Percentiles rank a stretch among this genome's conserved stretches.
Evolutionary conservation across 2,113 vertebrate genomes (phyloP).

Genomic region (Ciconia stormi): DNA sequence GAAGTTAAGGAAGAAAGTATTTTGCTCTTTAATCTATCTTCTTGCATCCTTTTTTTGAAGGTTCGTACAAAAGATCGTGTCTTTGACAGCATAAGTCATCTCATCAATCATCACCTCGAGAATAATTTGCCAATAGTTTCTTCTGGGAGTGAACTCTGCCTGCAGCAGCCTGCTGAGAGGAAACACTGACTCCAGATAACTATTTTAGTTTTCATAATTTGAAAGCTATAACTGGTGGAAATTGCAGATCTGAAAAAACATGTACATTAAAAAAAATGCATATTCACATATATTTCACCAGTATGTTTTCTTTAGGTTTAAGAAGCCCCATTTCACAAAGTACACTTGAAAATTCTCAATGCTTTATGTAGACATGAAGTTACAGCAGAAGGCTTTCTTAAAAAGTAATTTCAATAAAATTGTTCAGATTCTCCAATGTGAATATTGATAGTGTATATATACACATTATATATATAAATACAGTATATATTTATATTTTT

Average conservation of each 20-base stretch:
- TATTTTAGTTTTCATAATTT: not conserved
- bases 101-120: constrained; percentile 94
- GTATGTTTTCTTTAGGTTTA: constrained; percentile 28
- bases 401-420: constrained; percentile 83
- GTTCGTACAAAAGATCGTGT: constrained; percentile 95
- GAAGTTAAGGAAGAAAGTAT: not conserved
- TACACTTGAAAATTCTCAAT: constrained; percentile 6
- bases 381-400: constrained; percentile 60
- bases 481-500: constrained; percentile 91
- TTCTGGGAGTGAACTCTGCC: constrained; percentile 94
- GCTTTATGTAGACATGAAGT: constrained; percentile 20
- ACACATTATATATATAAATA: constrained; percentile 69
- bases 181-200: constrained; percentile 78
- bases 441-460: constrained; percentile 83
- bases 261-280: not conserved
- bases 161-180: constrained; percentile 89
- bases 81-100: constrained; percentile 96
- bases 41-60: constrained; percentile 72
- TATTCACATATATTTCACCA: not conserved
- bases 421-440: constrained; percentile 75
- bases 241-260: not conserved
- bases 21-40: not conserved
- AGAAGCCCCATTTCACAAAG: not conserved
- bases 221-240: not conserved
- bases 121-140: constrained; percentile 95